A percentile compares a stretch with the other conserved stretches of the same genome.
phyloP scores from a whole-genome alignment of 1,140 invertebrate species.

The Euura saliciscinereae region DNA sequence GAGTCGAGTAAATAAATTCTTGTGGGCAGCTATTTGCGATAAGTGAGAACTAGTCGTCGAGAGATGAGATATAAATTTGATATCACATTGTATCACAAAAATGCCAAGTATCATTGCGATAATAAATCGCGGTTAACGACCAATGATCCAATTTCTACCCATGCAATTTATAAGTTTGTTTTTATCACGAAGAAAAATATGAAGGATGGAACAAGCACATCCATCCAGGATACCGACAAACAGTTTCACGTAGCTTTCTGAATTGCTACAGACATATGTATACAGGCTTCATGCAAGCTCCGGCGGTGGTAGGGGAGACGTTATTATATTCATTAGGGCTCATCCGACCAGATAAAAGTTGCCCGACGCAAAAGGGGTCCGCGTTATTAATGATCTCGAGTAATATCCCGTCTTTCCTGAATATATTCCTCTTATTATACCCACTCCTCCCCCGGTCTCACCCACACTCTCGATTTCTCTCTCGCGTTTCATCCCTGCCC shows the following conservation, averaged over 20 bases:
- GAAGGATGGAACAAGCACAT: background rate
- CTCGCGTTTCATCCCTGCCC: slow-evolving; percentile 15
- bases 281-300: background rate
- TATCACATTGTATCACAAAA: too few relatives aligned
- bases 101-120: too few relatives aligned
- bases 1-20: background rate
- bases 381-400: slow-evolving; percentile 44
- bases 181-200: too few relatives aligned
- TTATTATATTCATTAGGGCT: slow-evolving; percentile 44
- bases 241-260: background rate
- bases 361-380: slow-evolving; percentile 37
- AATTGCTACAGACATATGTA: background rate
- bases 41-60: too few relatives aligned
- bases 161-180: too few relatives aligned
- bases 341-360: slow-evolving; percentile 43
- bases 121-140: too few relatives aligned
- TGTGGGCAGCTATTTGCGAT: too few relatives aligned
- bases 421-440: slow-evolving; percentile 15
- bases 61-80: too few relatives aligned
- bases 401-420: slow-evolving; percentile 37
- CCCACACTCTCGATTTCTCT: background rate
- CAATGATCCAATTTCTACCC: too few relatives aligned
- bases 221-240: background rate
- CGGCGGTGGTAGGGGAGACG: slow-evolving; percentile 20
- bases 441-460: slow-evolving; percentile 27